Conservation (phyloP, 2,113 vertebrate genomes). For the Lamprologus sp. region DNA sequence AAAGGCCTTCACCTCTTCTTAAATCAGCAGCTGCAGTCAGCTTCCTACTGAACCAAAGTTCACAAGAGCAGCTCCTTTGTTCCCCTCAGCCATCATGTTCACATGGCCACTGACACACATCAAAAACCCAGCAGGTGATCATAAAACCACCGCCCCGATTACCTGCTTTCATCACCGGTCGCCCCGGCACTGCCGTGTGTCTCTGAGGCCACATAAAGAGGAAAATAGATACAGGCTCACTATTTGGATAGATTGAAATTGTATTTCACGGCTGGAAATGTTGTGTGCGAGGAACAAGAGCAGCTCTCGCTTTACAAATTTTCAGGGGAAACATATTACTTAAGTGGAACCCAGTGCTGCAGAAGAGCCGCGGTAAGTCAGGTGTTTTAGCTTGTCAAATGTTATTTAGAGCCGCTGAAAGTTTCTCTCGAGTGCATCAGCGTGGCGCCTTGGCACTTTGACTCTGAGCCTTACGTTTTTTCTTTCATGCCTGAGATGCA, state of each 20-base stretch:
- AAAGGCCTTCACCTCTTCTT: background rate
- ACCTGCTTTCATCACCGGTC: background rate
- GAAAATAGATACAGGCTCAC: background rate
- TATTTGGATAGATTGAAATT: conserved; percentile 15
- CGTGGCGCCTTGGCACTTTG: background rate
- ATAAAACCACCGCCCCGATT: background rate
- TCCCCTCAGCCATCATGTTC: background rate
- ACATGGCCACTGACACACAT: background rate
- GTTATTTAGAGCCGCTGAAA: background rate
- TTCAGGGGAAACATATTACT: background rate
- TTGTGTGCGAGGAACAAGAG: background rate
- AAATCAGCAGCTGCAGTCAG: background rate
- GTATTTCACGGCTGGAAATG: conserved; percentile 32
- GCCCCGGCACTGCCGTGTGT: background rate
- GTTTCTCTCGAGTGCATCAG: background rate
- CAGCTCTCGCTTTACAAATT: background rate
- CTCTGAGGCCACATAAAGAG: background rate
- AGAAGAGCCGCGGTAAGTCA: background rate
- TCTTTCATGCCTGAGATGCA: background rate
- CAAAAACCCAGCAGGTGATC: conserved; percentile 10
- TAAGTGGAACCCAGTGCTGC: background rate
- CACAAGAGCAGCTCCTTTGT: background rate
- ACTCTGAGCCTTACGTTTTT: background rate
- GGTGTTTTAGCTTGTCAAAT: background rate
- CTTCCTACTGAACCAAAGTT: background rate